Base-by-base conservation (phyloP, 2,797 vertebrate genomes). In the Tokudaia tokunoshimensis region DNA sequence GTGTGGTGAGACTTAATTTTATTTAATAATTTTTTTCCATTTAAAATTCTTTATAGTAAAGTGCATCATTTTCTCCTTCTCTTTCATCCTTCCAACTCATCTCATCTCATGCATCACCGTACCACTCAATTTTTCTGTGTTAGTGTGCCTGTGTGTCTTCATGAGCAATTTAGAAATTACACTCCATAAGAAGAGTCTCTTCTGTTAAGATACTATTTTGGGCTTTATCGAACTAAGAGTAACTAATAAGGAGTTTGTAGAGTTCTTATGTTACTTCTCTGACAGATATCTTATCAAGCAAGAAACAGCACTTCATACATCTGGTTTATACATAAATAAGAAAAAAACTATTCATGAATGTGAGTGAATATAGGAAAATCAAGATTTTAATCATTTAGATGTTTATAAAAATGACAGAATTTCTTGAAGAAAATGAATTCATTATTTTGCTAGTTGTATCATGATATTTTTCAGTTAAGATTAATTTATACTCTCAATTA, bases 301-400 rank as follows among this genome's bases (percentile, higher is more conserved):
- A 80, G 29, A 20, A 75, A 26, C 29, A 67, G 6, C 5, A 78
- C 19, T 76, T 96, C 78, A 92, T 22, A 92, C 70, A 14, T 79
- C 78, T 82, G 57, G 8, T 86, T 91, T 94, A 31, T 61, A 55
- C 10, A 55, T 29, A 22, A 61, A 89, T 70, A 81, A 84, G 26
- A 37, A 75, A 83, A 75, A 76, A 84, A 59, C 4, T 91, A 52
- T 7, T 41, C 2, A 0, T 59, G 17, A 22, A 93, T 94, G 44
- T 87, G 88, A 98, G 95, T 88, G 72, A 61, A 92, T 95, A 76
- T 65, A 80, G 92, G 41, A 0, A 4, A 93, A 95, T 87, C 80
- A 92, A 83, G 22, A 70, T 93, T 89, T 81, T 96, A 37, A 81
- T 87, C 15, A 80, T 72, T 96, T 83, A 74, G 1, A 87, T 94